These are phyloP conservation scores for Pangasianodon hypophthalmus DNA, from an alignment of 2,113 vertebrate genomes.

Conservation along the genomic window DNA sequence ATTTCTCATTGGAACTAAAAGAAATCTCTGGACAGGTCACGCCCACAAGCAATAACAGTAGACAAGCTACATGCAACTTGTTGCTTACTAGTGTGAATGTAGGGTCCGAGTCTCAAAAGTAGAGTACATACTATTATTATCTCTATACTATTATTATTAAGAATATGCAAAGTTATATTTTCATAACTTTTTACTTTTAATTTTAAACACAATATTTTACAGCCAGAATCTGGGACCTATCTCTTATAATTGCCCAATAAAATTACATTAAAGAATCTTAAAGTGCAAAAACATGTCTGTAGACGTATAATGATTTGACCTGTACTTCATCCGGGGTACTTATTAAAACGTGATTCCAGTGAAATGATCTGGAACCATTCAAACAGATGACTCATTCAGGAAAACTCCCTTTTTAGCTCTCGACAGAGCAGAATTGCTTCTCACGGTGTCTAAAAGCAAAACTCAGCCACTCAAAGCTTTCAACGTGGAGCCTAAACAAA, in stretches of 20 bases:
- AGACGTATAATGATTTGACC: constrained; percentile 39
- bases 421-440: constrained; percentile 37
- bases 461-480: not conserved
- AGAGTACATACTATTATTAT: not conserved
- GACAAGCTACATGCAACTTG: not conserved
- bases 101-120: not conserved
- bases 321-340: constrained; percentile 41
- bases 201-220: constrained; percentile 15
- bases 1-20: not conserved
- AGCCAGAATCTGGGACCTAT: constrained; percentile 9
- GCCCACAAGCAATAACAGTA: not conserved
- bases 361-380: constrained; percentile 52
- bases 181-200: not conserved
- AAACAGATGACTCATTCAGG: constrained; percentile 55
- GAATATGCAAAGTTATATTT: not conserved
- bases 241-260: constrained; percentile 36
- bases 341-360: constrained; percentile 49
- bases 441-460: constrained; percentile 28
- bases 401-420: constrained; percentile 50
- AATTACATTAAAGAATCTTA: constrained; percentile 15
- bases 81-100: not conserved
- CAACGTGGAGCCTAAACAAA: constrained; percentile 26
- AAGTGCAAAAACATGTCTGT: constrained; percentile 21
- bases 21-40: not conserved
- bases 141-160: not conserved